A percentile compares a stretch with the other conserved stretches of the same genome.
Conservation (phyloP, 2,797 vertebrate species). For the Morus bassanus region DNA sequence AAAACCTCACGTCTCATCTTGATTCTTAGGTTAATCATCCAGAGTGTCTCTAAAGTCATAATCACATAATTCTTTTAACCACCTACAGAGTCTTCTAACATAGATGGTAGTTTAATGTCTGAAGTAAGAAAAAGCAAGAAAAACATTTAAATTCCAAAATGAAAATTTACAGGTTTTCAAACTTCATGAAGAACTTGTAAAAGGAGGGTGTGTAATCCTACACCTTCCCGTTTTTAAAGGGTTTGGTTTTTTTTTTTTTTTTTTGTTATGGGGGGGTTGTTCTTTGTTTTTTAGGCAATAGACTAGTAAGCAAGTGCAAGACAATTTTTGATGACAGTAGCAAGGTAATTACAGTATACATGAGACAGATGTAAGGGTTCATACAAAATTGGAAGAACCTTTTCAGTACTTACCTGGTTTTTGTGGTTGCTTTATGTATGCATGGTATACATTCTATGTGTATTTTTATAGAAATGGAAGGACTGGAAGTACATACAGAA, state of each 20-base stretch:
- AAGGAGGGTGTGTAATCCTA: not conserved
- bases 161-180: not conserved
- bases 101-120: not conserved
- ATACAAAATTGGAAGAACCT: not conserved
- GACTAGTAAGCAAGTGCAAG: not conserved
- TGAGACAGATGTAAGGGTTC: not conserved
- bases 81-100: not conserved
- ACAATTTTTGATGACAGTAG: not conserved
- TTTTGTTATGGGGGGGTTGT: not conserved
- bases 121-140: not conserved
- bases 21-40: not conserved
- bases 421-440: not conserved
- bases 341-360: not conserved
- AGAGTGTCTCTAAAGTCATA: not conserved
- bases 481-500: not conserved
- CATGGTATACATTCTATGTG: not conserved
- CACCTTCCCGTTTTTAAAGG: not conserved
- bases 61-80: not conserved
- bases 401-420: not conserved
- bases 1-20: conserved; percentile 8
- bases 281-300: not conserved
- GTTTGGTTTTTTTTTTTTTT: not conserved
- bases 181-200: not conserved
- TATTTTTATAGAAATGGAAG: not conserved
- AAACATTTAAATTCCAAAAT: not conserved